Evolutionary conservation across 2,888 invertebrate species (phyloP), one percentile per base, ranked within the genome.

Genomic region (Flabesymbios commensalis): DNA sequence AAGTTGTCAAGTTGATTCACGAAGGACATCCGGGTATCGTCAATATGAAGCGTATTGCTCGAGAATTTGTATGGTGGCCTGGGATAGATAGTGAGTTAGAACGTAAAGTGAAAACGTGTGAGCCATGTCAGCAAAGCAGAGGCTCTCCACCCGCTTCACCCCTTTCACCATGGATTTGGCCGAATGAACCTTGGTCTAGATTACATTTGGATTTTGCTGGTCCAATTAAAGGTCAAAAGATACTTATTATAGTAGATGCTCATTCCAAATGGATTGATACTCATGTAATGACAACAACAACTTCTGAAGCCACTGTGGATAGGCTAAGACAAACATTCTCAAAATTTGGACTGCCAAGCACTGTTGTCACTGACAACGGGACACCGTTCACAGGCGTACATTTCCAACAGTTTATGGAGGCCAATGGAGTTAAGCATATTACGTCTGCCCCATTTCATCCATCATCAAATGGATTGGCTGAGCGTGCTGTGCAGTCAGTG

Each of bases 191-290:
- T 17, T 76, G 72, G 75, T 54, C 56, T 10, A 55, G 74, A 5
- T 14, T 76, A 1, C 74, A 75, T 41, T 45, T 73, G 22, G 74
- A 75, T 52, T 72, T 64, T 57, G 74, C 73, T n/a, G 72, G 68
- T 24, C 69, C 29, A 33, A 56, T 67, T 36, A 10, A 57, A 41
- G 67, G 65, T 2, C 47, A 55, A 45, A 67, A 62, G 48, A 67
- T 64, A 49, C 57, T 75, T 7, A 48, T 74, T 4, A 32, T 71
- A 5, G 54, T 71, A 2, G 71, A 75, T 47, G 66, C 70, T 1
- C 48, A 70, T 42, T 68, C 68, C 7, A 74, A 74, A 53, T 74
- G 68, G 65, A 57, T 64, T 3, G 69, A 71, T 3, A 28, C 17
- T 24, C 5, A 10, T 7, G 7, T 10, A 14, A 28, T 5, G 24